Evolutionary conservation across 2,888 invertebrate genomes (phyloP), one percentile per base, ranked within the genome.

Genomic region (Hypena proboscidalis): DNA sequence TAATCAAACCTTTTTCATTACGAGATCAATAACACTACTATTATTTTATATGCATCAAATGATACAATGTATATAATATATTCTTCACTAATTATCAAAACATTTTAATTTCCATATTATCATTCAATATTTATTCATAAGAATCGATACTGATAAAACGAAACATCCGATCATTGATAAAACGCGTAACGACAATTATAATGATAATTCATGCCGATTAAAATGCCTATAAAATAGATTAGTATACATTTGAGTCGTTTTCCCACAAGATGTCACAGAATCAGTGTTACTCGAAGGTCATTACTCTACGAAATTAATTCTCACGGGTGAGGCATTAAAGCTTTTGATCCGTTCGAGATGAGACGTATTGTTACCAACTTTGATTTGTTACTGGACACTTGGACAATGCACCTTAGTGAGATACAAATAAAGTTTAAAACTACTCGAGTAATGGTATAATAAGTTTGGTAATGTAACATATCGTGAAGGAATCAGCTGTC

Each of bases 271-370:
- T 81, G 79, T 80, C 81, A 80, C 77, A 75, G 76, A 75, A 74
- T 74, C 65, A 67, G 58, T 65, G 57, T 70, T 65, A 67, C 69
- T 54, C 67, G 74, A 81, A 83, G 83, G 83, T 84, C 83, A 80
- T 82, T 83, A 79, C 70, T 77, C 81, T 70, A 75, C 74, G 66
- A 80, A 83, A 85, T 87, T 84, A 85, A 86, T 88, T 88, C 88
- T 85, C 88, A 86, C 86, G 79, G 69, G 67, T 69, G 73, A 77
- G 65, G 77, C 76, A 77, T 80, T 82, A 80, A 80, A 78, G 77
- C n/a, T 74, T 79, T 61, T 74, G 77, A 75, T 79, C 76, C 70
- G 71, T 70, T 72, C 64, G 72, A 82, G 80, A 80, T 80, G 80
- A 78, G 76, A 78, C 74, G 68, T 68, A 70, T 77, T 70, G 67